Evolutionary conservation across 2,797 vertebrate genomes (phyloP), one percentile per base, ranked within the genome.

Genomic region (Paedocypris micromegethes): DNA sequence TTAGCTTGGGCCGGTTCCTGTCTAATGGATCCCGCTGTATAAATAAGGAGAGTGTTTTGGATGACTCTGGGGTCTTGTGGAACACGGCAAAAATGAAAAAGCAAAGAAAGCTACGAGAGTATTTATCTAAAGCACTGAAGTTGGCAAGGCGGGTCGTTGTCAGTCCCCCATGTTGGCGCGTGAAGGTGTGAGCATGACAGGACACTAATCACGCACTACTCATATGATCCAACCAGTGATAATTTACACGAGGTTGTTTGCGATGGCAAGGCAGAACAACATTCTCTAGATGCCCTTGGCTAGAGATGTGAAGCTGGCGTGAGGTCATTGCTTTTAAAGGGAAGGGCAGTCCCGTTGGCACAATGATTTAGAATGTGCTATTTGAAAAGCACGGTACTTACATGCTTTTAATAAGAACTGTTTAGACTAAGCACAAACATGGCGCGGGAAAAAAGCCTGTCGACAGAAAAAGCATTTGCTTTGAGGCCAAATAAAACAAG

Each of bases 281-380:
- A 84, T 87, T 86, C 86, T 77, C 82, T 82, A 82, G 78, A 82
- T 74, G 78, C 80, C 79, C 55, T 64, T 73, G 74, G 77, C 76
- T 75, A 77, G 65, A 83, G 83, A 75, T 83, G 74, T 70, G 23
- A 81, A 86, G 83, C 80, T 83, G 82, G 81, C 84, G 81, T 87
- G 86, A 89, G 85, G 84, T 87, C 85, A 87, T 81, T 85, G 81
- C 85, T 88, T 88, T 87, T 82, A 78, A 43, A 79, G 66, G 71
- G 43, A 70, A 57, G 72, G 80, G 84, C 9, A 23, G 51, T 72
- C 78, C 75, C 78, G 79, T 77, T 80, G 80, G 83, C 80, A 77
- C 79, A 80, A 80, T 83, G 49, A 83, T 81, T 81, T 80, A 72
- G 38, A 6, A 48, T 48, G 40, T 54, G 66, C 38, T 57, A 59